Conservation (phyloP, 2,113 vertebrate genomes). For the Ovis canadensis region DNA sequence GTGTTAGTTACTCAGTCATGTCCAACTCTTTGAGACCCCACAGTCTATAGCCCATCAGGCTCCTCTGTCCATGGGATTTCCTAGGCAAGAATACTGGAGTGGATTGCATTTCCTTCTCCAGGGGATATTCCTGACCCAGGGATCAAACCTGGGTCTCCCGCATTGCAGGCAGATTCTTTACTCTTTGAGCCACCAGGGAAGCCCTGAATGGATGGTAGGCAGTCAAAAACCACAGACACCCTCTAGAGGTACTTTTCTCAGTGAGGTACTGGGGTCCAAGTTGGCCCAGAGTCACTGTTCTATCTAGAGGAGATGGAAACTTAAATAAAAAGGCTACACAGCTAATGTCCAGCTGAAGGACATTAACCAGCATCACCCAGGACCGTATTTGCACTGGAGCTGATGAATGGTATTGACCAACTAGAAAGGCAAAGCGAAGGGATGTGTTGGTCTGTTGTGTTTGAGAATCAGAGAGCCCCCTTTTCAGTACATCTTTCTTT, state of each 20-base stretch:
- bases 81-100: not conserved
- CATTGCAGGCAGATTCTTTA: not conserved
- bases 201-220: not conserved
- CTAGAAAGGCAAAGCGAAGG: not conserved
- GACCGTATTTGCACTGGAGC: not conserved
- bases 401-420: rapidly evolving
- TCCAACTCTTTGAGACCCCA: not conserved
- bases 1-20: not conserved
- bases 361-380: not conserved
- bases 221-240: not conserved
- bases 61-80: not conserved
- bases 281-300: not conserved
- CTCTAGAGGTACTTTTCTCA: not conserved
- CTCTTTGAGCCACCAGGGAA: not conserved
- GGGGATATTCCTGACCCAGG: not conserved
- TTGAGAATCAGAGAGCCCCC: not conserved
- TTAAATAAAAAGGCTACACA: not conserved
- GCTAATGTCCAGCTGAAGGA: not conserved
- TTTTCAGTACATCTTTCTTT: not conserved
- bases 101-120: not conserved
- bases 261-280: not conserved
- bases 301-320: not conserved
- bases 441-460: not conserved
- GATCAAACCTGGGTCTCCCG: not conserved
- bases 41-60: not conserved